Base-by-base conservation (phyloP, 1,140 invertebrate genomes). In the Euwallacea fornicatus region DNA sequence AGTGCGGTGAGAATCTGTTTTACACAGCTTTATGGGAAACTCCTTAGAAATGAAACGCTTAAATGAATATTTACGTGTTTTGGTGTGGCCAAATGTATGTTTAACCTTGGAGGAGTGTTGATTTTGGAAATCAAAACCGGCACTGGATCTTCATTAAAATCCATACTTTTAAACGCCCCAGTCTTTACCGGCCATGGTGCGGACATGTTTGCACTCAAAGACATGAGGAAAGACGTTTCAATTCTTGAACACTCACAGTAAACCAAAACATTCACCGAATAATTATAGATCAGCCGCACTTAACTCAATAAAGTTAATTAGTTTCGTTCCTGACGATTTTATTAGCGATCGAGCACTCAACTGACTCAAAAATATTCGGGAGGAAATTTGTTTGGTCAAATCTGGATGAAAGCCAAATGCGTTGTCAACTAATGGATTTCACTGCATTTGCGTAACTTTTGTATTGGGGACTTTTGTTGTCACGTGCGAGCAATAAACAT, bases 141-240 rank as follows among this genome's bases (percentile, higher is more conserved):
- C 41, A 67, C 74, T 77, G 84, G 73, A 50, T 81, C 81, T 65
- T 82, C 78, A 21, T 82, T 82, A 70, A 82, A 82, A 2, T 81
- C 82, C 61, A 73, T 78, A 53, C 84, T 85, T 61, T 85, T 85
- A 75, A 88, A 86, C 78, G 86, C 85, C 73, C 88, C 85, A 72
- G 86, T 87, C 75, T 85, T 84, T 69, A 91, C 85, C 59, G 88
- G 87, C 89, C 90, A 91, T 78, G 89, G 89, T 76, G 85, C 87
- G 10, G 78, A 78, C 79, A 80, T 81, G 13, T 71, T 66, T 46
- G 21, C 55, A 33, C 21, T 47, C 21, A 60, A 2, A 42, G 47
- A 66, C 54, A 66, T 66, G n/a, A 6, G 13, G 1, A 33, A 4
- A 33, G 4, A 33, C 4, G 4, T 33, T 33, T 33, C 21, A 4